Evolutionary conservation across 2,888 invertebrate species (phyloP).

Genomic region (Priocnemis perturbator): DNA sequence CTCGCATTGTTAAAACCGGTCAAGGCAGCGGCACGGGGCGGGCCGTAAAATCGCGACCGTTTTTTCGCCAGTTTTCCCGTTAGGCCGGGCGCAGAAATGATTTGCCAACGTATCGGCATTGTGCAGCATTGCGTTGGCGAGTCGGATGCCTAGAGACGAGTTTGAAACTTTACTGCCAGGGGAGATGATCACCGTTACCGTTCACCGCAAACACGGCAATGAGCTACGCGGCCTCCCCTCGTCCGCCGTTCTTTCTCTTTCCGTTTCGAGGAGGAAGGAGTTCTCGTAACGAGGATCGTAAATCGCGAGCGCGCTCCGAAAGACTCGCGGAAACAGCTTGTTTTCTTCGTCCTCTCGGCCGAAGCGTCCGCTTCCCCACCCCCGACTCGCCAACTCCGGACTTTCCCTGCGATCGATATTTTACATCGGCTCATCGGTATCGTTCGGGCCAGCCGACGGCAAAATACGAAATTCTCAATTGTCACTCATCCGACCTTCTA

Average conservation of each 20-base stretch:
- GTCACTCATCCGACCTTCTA: too few relatives aligned
- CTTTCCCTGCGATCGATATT: too few relatives aligned
- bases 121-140: slow-evolving; percentile 28
- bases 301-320: slow-evolving; percentile 40
- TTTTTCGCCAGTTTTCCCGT: slow-evolving; percentile 34
- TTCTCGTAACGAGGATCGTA: slow-evolving; percentile 42
- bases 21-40: too few relatives aligned
- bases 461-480: too few relatives aligned
- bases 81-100: slow-evolving; percentile 40
- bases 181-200: slow-evolving; percentile 55
- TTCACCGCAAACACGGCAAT: slow-evolving; percentile 55
- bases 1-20: too few relatives aligned
- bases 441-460: too few relatives aligned
- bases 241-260: not conserved
- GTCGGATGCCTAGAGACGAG: slow-evolving; percentile 4
- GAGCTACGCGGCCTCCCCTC: slow-evolving; percentile 29
- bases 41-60: too few relatives aligned
- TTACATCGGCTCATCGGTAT: too few relatives aligned
- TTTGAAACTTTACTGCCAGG: slow-evolving; percentile 39
- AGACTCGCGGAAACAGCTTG: slow-evolving; percentile 44
- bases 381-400: too few relatives aligned
- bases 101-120: slow-evolving; percentile 43
- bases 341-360: too few relatives aligned
- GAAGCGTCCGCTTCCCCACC: too few relatives aligned
- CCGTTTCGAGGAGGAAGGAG: not conserved